Evolutionary conservation across 2,888 invertebrate species (phyloP).

Genomic region (Ophonus ardosiacus): DNA sequence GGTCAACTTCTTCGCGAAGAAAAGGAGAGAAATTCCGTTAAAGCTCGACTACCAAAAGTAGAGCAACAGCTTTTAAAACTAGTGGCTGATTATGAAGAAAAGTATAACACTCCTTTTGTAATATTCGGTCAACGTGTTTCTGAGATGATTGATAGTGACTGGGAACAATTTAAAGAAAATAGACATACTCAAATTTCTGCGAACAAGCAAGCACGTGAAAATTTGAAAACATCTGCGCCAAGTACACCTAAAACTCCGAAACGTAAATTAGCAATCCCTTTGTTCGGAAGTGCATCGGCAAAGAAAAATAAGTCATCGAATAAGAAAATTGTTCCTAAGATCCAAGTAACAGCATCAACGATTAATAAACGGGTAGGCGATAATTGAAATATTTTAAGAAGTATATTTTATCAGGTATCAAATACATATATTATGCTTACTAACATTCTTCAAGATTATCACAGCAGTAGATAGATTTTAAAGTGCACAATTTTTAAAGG

Average conservation of each 20-base stretch:
- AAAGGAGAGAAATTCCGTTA: slow-evolving; percentile 88
- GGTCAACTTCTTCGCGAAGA: slow-evolving; percentile 92
- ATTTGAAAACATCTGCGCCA: slow-evolving; percentile 50
- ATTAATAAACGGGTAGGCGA: slow-evolving; percentile 48
- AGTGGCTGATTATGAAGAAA: slow-evolving; percentile 78
- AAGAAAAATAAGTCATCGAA: slow-evolving; percentile 5
- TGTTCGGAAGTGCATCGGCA: slow-evolving; percentile 12
- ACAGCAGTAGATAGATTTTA: slow-evolving; percentile 1
- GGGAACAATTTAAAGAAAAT: slow-evolving; percentile 80
- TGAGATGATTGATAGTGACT: slow-evolving; percentile 80
- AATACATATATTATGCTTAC: not conserved
- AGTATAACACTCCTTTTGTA: slow-evolving; percentile 78
- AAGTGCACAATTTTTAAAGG: slow-evolving; percentile 31
- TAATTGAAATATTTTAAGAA: not conserved
- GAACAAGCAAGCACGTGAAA: slow-evolving; percentile 76
- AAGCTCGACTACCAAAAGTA: slow-evolving; percentile 85
- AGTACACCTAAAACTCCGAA: not conserved
- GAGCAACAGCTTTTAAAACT: slow-evolving; percentile 81
- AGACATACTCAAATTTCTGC: slow-evolving; percentile 78
- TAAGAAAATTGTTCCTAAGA: slow-evolving; percentile 19
- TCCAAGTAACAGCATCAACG: slow-evolving; percentile 25
- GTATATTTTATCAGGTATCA: not conserved
- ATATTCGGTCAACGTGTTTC: slow-evolving; percentile 82
- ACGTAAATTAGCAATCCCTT: slow-evolving; percentile 34
- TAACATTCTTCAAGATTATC: not conserved